Percentiles rank a stretch among this genome's conserved stretches.
phyloP scores from a whole-genome alignment of 2,797 vertebrate species.

The Spinus pinus region DNA sequence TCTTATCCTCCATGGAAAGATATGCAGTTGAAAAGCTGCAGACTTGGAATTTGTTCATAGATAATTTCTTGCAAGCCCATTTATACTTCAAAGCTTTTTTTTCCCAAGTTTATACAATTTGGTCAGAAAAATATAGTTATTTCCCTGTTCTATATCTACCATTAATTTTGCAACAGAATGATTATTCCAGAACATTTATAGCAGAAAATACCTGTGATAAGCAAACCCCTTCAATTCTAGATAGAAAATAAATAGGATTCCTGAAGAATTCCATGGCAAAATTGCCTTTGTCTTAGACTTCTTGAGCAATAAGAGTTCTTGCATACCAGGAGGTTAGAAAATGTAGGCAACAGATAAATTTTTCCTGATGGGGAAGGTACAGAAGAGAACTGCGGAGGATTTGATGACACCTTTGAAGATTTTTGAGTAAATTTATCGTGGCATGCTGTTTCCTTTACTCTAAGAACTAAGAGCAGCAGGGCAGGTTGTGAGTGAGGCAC shows the following conservation, averaged over 20 bases:
- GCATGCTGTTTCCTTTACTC: background rate
- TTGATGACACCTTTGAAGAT: background rate
- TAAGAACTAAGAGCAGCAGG: background rate
- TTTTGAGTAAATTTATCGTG: background rate
- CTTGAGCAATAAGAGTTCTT: background rate
- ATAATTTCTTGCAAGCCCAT: background rate
- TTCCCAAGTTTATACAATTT: background rate
- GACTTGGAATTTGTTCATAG: background rate
- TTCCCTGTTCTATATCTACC: background rate
- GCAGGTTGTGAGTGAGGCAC: background rate
- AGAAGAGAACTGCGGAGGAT: background rate
- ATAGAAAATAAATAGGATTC: background rate
- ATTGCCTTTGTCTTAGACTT: background rate
- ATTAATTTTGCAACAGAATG: background rate
- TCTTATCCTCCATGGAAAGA: background rate
- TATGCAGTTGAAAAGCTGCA: background rate
- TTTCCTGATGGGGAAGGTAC: background rate
- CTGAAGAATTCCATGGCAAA: background rate
- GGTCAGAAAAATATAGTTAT: accelerated
- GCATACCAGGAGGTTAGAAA: background rate
- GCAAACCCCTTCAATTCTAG: background rate
- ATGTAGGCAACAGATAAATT: background rate
- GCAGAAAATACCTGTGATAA: background rate
- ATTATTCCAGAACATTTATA: background rate
- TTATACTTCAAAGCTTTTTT: background rate